These are phyloP conservation scores for Elegia similella DNA, from an alignment of 2,888 invertebrate genomes.

Conservation along the genomic window DNA sequence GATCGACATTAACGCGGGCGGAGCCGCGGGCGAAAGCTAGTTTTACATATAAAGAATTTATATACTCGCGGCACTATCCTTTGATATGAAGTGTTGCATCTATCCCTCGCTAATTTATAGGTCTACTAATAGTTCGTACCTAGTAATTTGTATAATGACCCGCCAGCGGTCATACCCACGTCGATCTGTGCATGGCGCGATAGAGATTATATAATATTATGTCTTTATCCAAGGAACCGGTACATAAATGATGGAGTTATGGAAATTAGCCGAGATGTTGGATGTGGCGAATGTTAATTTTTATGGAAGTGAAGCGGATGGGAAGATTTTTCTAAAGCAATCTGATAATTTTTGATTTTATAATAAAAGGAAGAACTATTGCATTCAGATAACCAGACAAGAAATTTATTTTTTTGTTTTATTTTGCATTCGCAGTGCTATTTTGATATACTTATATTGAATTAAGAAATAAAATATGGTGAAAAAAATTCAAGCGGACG, in stretches of 20 bases:
- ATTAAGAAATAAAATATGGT: too few species aligned
- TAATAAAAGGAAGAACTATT: too few species aligned
- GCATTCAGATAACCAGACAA: too few species aligned
- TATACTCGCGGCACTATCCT: too few species aligned
- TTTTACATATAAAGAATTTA: too few species aligned
- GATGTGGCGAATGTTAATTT: slow-evolving; percentile 17
- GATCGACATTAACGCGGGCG: too few species aligned
- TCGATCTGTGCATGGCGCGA: slow-evolving; percentile 20
- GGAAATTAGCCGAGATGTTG: slow-evolving; percentile 14
- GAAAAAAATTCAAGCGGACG: too few species aligned
- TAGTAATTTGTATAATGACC: slow-evolving; percentile 52
- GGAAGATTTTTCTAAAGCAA: background rate
- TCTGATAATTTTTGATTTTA: too few species aligned
- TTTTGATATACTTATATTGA: too few species aligned
- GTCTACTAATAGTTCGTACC: slow-evolving; percentile 53
- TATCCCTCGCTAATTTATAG: background rate
- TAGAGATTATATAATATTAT: slow-evolving; percentile 39
- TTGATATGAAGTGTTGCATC: background rate
- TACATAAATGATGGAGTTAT: slow-evolving; percentile 9
- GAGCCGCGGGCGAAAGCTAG: too few species aligned
- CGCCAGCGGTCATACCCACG: slow-evolving; percentile 19
- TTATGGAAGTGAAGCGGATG: background rate
- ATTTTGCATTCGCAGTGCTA: too few species aligned
- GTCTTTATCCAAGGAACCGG: slow-evolving; percentile 38
- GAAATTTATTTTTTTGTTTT: too few species aligned